Conservation (phyloP, 2,113 vertebrate species). For the Petromus typicus region DNA sequence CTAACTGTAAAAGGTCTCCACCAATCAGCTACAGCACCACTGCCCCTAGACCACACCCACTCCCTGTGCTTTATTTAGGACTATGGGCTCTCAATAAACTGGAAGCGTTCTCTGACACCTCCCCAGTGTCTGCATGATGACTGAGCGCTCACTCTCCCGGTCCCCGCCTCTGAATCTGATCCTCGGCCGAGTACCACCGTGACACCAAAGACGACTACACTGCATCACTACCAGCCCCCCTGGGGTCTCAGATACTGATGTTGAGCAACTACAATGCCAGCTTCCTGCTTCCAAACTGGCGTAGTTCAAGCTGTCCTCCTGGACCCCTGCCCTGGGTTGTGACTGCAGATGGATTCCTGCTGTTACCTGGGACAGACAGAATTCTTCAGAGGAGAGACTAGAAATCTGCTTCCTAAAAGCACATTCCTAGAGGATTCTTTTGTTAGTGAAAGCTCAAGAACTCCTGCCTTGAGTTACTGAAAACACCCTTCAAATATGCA, state of each 20-base stretch:
- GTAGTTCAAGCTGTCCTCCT: background rate
- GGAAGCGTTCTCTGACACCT: too few species aligned
- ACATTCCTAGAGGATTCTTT: background rate
- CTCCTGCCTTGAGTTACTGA: background rate
- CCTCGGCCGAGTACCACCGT: too few species aligned
- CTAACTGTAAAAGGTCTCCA: too few species aligned
- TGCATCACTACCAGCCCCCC: background rate
- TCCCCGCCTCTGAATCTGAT: too few species aligned
- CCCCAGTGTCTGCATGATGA: too few species aligned
- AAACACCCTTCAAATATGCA: background rate
- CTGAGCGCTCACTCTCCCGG: too few species aligned
- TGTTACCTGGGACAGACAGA: background rate
- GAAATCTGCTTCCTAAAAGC: background rate
- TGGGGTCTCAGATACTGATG: fast-evolving
- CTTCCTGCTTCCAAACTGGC: background rate
- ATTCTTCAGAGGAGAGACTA: background rate
- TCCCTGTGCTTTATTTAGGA: too few species aligned
- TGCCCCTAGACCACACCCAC: too few species aligned
- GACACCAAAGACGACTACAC: too few species aligned
- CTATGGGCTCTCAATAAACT: too few species aligned
- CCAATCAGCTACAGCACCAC: too few species aligned
- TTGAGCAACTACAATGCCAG: fast-evolving
- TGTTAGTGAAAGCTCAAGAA: background rate
- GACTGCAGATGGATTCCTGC: background rate
- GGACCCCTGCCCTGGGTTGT: background rate